Evolutionary conservation across 2,797 vertebrate species (phyloP).

Genomic region (Peromyscus attwateri): DNA sequence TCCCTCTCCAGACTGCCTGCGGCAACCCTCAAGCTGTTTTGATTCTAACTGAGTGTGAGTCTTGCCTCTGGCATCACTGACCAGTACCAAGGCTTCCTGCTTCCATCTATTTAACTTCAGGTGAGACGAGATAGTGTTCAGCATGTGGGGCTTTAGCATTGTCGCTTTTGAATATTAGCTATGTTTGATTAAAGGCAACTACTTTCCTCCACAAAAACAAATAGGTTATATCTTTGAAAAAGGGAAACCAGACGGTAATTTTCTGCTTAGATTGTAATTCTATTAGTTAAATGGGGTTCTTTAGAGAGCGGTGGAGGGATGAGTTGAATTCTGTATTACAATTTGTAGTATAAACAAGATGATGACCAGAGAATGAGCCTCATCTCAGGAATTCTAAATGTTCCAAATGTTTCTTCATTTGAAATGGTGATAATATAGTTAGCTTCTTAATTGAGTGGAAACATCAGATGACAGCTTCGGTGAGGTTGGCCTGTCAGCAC

Average conservation of each 20-base stretch:
- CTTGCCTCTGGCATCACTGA: neutral
- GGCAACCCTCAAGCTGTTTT: rapidly evolving
- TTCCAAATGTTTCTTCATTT: constrained; percentile 66
- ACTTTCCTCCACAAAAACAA: neutral
- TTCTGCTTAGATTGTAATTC: neutral
- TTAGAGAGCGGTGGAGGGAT: constrained; percentile 25
- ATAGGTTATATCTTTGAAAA: neutral
- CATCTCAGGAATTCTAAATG: constrained; percentile 71
- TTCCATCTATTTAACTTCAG: neutral
- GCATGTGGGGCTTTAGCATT: neutral
- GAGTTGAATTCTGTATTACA: constrained; percentile 68
- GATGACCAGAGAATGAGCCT: constrained; percentile 58
- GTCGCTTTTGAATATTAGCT: neutral
- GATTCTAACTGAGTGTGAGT: neutral
- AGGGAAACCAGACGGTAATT: neutral
- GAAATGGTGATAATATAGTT: constrained; percentile 52
- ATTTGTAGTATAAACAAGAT: neutral
- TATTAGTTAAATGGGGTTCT: neutral
- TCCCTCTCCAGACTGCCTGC: neutral
- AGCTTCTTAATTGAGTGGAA: constrained; percentile 56
- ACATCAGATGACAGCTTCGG: constrained; percentile 69
- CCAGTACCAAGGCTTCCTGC: neutral
- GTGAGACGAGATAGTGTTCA: neutral
- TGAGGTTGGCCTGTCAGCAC: constrained; percentile 68
- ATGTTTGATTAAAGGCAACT: neutral